Conservation (phyloP, 2,888 invertebrate species). For the Hermaeophaga mercurialis region DNA sequence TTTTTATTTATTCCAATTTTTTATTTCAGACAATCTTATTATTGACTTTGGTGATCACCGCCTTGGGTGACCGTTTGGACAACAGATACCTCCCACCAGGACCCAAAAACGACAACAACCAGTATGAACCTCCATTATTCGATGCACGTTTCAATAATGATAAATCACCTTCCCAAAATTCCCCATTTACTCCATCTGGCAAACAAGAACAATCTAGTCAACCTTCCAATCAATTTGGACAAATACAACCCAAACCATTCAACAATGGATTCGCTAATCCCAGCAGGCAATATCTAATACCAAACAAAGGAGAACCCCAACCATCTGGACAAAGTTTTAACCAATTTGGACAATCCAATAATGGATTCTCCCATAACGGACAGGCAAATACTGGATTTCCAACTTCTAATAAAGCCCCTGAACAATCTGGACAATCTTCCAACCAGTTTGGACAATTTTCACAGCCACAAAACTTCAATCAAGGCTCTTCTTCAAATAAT, state of each 20-base stretch:
- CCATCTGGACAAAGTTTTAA: constrained; percentile 5
- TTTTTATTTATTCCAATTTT: too few relatives aligned
- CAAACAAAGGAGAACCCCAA: constrained; percentile 1
- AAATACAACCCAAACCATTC: too few relatives aligned
- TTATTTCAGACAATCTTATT: constrained; percentile 34
- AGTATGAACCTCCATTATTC: constrained; percentile 3
- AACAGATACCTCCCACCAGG: constrained; percentile 37
- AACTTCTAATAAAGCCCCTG: too few relatives aligned
- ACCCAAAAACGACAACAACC: constrained; percentile 8
- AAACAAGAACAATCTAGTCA: neutral
- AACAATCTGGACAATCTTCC: constrained; percentile 1
- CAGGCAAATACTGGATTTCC: neutral
- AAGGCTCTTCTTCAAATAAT: too few relatives aligned
- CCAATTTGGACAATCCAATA: constrained; percentile 6
- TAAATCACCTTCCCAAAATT: neutral
- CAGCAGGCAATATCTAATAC: neutral
- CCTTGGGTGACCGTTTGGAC: constrained; percentile 38
- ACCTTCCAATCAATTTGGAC: too few relatives aligned
- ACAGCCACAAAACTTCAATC: constrained; percentile 1
- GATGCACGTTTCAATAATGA: constrained; percentile 1
- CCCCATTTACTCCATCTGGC: neutral
- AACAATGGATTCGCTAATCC: too few relatives aligned
- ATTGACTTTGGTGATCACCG: constrained; percentile 32
- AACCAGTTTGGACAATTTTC: constrained; percentile 6
- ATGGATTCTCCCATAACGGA: neutral